Conservation (phyloP, 2,113 vertebrate species). For the Myotis lucifugus region DNA sequence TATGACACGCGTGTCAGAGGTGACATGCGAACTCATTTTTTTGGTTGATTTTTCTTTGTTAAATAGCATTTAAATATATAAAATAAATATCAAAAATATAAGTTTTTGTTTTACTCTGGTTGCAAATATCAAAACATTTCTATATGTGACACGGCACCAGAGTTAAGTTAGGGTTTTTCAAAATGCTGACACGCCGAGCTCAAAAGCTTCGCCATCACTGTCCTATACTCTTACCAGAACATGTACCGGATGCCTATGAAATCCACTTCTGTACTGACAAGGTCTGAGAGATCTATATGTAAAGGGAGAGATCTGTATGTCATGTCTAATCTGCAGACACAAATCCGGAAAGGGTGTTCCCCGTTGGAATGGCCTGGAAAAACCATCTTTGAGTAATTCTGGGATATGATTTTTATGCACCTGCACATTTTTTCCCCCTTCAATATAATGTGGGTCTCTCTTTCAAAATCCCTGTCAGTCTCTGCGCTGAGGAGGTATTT, state of each 20-base stretch:
- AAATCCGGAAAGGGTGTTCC: neutral
- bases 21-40: no score
- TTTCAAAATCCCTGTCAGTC: neutral
- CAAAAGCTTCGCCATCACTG: no score
- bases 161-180: no score
- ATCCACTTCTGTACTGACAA: neutral
- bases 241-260: neutral
- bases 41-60: no score
- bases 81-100: no score
- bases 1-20: no score
- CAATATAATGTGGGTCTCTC: neutral
- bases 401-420: constrained; percentile 6
- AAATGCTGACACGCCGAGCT: no score
- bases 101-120: no score
- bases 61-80: no score
- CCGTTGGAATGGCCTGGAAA: neutral
- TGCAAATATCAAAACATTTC: no score
- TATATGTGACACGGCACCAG: no score
- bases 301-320: neutral
- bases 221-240: neutral
- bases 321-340: neutral
- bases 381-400: constrained; percentile 2
- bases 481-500: neutral
- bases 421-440: constrained; percentile 41
- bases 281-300: neutral